A percentile compares a stretch with the other conserved stretches of the same genome.
Conservation (phyloP, 1,140 invertebrate species). For the Drosophila sturtevanti region DNA sequence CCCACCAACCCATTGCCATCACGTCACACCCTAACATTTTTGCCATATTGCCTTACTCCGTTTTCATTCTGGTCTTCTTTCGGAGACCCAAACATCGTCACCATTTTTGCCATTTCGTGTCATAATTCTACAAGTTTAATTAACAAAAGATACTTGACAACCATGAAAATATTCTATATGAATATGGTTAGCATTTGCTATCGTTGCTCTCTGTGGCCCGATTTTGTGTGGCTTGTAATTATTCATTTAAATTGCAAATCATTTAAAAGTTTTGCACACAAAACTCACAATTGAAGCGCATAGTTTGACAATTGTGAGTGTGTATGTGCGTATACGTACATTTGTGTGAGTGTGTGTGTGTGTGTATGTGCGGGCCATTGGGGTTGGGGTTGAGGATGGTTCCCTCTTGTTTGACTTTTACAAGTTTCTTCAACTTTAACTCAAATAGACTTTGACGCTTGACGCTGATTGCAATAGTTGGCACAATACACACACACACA, state of each 20-base stretch:
- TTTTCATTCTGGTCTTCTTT: too few species aligned
- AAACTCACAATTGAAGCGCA: conserved; percentile 72
- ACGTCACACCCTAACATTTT: not conserved
- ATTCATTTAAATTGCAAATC: conserved; percentile 80
- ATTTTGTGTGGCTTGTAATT: conserved; percentile 71
- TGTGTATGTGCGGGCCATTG: conserved; percentile 19
- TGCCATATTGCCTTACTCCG: too few species aligned
- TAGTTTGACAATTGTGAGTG: conserved; percentile 74
- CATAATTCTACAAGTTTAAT: conserved; percentile 81
- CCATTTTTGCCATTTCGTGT: conserved; percentile 65
- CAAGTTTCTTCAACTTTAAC: conserved; percentile 65
- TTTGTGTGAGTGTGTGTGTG: conserved; percentile 46
- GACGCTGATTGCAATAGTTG: conserved; percentile 76
- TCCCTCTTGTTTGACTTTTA: conserved; percentile 67
- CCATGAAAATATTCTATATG: conserved; percentile 49
- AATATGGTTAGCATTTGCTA: conserved; percentile 41
- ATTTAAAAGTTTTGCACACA: conserved; percentile 54
- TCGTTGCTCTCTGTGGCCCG: conserved; percentile 21
- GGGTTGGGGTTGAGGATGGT: conserved; percentile 5
- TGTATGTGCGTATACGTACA: not conserved
- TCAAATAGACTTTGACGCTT: conserved; percentile 80
- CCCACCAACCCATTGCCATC: too few species aligned
- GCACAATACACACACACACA: conserved; percentile 13
- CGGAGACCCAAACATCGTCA: not conserved
- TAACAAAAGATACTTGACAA: conserved; percentile 81